A percentile compares a stretch with the other conserved stretches of the same genome.
These are phyloP conservation scores for Plectrocnemia conspersa DNA, from an alignment of 1,140 invertebrate genomes.

Conservation along the genomic window DNA sequence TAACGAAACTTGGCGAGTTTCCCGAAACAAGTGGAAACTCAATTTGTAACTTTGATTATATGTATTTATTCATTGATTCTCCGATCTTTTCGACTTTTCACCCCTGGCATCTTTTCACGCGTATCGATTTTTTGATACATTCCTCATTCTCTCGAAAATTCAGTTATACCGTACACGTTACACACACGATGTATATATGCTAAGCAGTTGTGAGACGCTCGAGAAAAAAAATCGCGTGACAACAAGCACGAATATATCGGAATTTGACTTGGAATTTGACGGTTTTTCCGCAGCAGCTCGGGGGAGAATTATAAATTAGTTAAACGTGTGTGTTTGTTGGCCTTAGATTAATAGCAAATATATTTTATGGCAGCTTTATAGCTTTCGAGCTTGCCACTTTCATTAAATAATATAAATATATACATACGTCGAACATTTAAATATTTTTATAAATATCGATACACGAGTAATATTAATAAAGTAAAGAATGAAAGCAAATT, in stretches of 20 bases:
- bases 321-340: background rate
- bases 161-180: too few relatives aligned
- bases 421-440: background rate
- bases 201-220: too few relatives aligned
- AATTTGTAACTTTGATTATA: slow-evolving; percentile 30
- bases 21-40: slow-evolving; percentile 24
- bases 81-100: slow-evolving; percentile 4
- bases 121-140: too few relatives aligned
- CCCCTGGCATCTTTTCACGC: too few relatives aligned
- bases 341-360: slow-evolving; percentile 4
- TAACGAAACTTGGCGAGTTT: slow-evolving; percentile 16
- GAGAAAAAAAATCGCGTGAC: slow-evolving; percentile 14
- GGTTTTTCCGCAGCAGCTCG: slow-evolving; percentile 5
- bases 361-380: slow-evolving; percentile 11
- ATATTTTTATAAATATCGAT: too few relatives aligned
- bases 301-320: slow-evolving; percentile 17
- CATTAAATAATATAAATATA: too few relatives aligned
- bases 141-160: too few relatives aligned
- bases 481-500: too few relatives aligned
- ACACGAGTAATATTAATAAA: too few relatives aligned
- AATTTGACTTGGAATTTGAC: slow-evolving; percentile 9
- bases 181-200: too few relatives aligned
- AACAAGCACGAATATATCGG: slow-evolving; percentile 17
- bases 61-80: slow-evolving; percentile 15
- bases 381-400: background rate